phyloP scores from a whole-genome alignment of 2,113 vertebrate species.

The Anthoscopus minutus region DNA sequence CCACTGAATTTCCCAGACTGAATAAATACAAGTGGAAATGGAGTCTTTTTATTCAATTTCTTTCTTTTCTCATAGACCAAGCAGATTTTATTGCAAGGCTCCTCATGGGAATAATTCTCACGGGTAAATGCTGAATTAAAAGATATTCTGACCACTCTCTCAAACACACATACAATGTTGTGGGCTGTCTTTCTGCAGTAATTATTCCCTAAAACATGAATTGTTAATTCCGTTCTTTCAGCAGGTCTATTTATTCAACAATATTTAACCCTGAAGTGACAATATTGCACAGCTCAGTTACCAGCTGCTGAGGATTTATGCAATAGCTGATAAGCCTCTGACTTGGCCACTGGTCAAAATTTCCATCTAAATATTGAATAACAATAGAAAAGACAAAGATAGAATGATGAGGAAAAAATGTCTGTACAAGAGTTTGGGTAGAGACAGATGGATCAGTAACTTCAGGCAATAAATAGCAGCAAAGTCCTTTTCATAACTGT shows the following conservation, averaged over 20 bases:
- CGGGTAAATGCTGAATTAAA: conserved; percentile 74
- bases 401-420: neutral
- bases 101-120: conserved; percentile 78
- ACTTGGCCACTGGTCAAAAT: conserved; percentile 3
- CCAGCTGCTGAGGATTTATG: neutral
- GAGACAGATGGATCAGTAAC: conserved; percentile 31
- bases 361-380: neutral
- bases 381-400: neutral
- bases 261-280: conserved; percentile 61
- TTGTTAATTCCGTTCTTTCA: conserved; percentile 38
- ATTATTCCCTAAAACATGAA: conserved; percentile 46
- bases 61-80: conserved; percentile 77
- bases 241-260: conserved; percentile 28
- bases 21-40: conserved; percentile 83
- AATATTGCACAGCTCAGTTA: neutral
- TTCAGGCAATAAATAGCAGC: conserved; percentile 38
- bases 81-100: conserved; percentile 75
- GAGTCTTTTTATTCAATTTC: conserved; percentile 86
- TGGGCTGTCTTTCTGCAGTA: conserved; percentile 47
- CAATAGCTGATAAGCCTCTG: neutral
- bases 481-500: neutral
- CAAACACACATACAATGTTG: conserved; percentile 52
- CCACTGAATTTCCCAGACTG: conserved; percentile 84
- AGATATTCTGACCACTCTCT: conserved; percentile 68
- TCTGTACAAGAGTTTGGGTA: neutral